Percentiles rank a stretch among this genome's conserved stretches.
phyloP scores from a whole-genome alignment of 2,797 vertebrate species.

The Manis pentadactyla region DNA sequence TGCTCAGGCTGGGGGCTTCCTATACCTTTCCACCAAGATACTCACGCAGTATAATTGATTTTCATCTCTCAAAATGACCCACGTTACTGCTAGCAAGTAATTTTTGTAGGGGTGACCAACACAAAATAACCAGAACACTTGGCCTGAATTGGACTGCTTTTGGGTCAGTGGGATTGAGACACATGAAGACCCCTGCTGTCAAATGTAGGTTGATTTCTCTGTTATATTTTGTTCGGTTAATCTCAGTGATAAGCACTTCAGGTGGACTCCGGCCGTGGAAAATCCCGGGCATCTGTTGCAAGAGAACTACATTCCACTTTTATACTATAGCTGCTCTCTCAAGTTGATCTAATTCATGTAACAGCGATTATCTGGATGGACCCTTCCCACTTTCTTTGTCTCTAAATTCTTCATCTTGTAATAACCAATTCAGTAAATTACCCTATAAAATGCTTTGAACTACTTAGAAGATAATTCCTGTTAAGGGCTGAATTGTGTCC shows the following conservation, averaged over 20 bases:
- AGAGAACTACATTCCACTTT: background rate
- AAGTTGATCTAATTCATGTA: background rate
- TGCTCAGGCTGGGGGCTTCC: background rate
- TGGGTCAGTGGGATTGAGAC: constrained; percentile 16
- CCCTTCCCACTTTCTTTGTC: background rate
- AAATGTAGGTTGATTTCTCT: background rate
- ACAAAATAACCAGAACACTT: constrained; percentile 5
- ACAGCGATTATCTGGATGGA: background rate
- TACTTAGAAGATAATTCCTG: constrained; percentile 18
- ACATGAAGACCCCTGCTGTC: background rate
- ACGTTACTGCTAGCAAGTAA: background rate
- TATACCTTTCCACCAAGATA: background rate
- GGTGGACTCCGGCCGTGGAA: background rate
- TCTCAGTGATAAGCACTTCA: constrained; percentile 17
- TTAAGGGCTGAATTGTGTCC: background rate
- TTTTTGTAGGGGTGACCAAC: background rate
- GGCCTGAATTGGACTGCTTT: background rate
- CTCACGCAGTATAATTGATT: background rate
- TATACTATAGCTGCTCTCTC: background rate
- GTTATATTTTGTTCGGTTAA: background rate
- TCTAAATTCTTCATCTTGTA: background rate
- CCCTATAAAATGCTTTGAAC: background rate
- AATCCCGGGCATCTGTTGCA: background rate
- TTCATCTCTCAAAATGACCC: background rate
- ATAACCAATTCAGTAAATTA: constrained; percentile 20